phyloP scores from a whole-genome alignment of 1,140 invertebrate genomes.

The Anagrus nilaparvatae region DNA sequence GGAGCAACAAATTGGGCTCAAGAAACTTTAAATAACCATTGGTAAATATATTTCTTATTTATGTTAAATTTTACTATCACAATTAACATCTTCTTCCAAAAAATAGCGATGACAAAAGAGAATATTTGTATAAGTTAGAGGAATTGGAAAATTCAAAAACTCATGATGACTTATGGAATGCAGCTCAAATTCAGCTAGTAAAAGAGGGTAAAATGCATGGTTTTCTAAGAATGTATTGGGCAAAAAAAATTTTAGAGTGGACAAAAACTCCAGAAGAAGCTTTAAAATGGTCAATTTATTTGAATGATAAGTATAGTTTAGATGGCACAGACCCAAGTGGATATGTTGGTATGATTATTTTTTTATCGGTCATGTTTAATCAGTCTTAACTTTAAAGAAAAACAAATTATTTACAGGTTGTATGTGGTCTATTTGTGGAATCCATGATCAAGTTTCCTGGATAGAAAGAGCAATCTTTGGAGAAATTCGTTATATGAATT shows the following conservation, averaged over 20 bases:
- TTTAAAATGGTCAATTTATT: constrained; percentile 62
- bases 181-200: constrained; percentile 72
- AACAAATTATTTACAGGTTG: constrained; percentile 65
- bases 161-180: constrained; percentile 87
- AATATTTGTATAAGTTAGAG: constrained; percentile 60
- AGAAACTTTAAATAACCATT: constrained; percentile 66
- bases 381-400: neutral
- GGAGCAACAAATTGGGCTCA: constrained; percentile 75
- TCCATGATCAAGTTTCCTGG: constrained; percentile 92
- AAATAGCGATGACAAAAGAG: constrained; percentile 62
- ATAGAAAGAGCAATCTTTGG: constrained; percentile 76
- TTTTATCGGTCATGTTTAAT: neutral
- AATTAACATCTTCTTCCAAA: constrained; percentile 15
- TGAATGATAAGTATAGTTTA: constrained; percentile 81
- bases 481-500: constrained; percentile 90
- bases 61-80: no score
- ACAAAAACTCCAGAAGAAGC: constrained; percentile 67
- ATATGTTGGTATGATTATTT: constrained; percentile 63
- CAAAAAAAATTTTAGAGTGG: constrained; percentile 88
- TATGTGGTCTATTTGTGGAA: constrained; percentile 89
- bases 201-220: constrained; percentile 85
- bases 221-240: constrained; percentile 91
- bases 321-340: constrained; percentile 86
- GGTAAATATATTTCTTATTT: no score
- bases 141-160: constrained; percentile 76